Conservation (phyloP, 2,113 vertebrate genomes). For the Aix galericulata region DNA sequence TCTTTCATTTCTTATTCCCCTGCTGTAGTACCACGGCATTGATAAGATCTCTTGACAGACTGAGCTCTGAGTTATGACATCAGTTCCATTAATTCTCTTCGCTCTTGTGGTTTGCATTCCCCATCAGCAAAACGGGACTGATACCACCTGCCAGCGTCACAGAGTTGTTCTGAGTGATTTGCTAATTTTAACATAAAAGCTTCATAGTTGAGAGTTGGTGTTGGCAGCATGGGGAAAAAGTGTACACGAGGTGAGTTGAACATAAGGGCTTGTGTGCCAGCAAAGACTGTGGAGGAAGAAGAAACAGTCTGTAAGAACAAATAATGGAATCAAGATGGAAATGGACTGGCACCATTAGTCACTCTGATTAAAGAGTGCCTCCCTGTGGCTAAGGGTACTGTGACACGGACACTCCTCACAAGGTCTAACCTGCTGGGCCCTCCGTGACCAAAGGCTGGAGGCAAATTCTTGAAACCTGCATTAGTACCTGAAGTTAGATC, state of each 20-base stretch:
- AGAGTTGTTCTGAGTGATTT: neutral
- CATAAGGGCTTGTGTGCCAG: neutral
- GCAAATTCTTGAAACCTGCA: neutral
- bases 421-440: neutral
- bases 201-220: neutral
- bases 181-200: conserved; percentile 14
- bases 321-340: fast-evolving
- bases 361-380: conserved; percentile 29
- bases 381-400: conserved; percentile 6
- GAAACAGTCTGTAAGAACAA: neutral
- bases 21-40: neutral
- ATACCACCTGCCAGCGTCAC: neutral
- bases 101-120: neutral
- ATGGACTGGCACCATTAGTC: neutral
- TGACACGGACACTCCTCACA: neutral
- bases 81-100: neutral
- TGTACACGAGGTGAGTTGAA: neutral
- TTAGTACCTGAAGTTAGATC: neutral
- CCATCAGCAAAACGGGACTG: neutral
- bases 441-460: neutral
- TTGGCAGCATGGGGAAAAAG: neutral
- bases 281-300: neutral
- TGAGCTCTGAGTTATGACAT: neutral
- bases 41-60: neutral
- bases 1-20: neutral